phyloP scores from a whole-genome alignment of 1,140 invertebrate genomes.

The Zaprionus taronus region DNA sequence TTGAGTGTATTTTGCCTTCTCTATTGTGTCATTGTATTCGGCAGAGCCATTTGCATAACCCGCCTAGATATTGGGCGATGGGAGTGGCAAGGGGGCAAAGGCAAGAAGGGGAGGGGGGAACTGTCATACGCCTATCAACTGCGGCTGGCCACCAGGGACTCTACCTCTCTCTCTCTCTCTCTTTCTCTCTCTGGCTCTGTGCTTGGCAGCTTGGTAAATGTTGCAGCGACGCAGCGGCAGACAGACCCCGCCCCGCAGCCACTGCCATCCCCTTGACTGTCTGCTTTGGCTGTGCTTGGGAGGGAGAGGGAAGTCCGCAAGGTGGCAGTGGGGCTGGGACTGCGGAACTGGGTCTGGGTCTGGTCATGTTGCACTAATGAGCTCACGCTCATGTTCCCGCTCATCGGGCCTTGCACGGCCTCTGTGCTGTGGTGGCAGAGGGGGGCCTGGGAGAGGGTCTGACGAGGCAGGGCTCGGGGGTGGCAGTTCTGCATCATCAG shows the following conservation, averaged over 20 bases:
- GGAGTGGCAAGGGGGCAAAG: not conserved
- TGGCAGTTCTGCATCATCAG: conserved; percentile 50
- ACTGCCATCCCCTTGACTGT: not conserved
- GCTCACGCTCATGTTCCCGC: conserved; percentile 43
- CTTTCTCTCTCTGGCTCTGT: not conserved
- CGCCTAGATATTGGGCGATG: conserved; percentile 15
- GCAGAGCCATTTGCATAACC: conserved; percentile 36
- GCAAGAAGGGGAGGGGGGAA: not conserved
- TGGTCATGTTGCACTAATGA: conserved; percentile 58
- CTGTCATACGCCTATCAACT: conserved; percentile 31
- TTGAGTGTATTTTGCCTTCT: not conserved
- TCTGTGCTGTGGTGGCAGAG: not conserved
- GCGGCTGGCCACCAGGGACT: conserved; percentile 21
- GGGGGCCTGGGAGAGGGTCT: too few relatives aligned
- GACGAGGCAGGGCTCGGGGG: not conserved
- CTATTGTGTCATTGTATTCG: conserved; percentile 11
- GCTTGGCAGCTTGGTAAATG: not conserved
- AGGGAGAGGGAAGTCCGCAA: not conserved
- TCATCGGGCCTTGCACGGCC: not conserved
- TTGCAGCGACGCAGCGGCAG: not conserved
- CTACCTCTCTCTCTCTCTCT: not conserved
- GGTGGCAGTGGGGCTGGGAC: conserved; percentile 26
- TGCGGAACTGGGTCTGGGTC: conserved; percentile 36
- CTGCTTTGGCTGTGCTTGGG: not conserved
- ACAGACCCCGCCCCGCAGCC: not conserved